Base-by-base conservation (phyloP, 2,888 invertebrate species). In the Drosophila falleni region DNA sequence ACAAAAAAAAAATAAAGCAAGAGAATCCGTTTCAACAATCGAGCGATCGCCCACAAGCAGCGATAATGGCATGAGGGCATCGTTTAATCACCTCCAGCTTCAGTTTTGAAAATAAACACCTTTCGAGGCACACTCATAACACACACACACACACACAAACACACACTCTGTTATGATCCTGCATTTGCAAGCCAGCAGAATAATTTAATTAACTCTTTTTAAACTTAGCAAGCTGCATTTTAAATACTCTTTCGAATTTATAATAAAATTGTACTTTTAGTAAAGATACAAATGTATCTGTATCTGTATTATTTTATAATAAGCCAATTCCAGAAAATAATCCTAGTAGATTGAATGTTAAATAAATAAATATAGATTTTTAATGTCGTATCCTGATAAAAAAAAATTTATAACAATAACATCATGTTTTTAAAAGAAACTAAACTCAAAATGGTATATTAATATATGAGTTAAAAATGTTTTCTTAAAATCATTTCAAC, bases 51-150 rank as follows among this genome's bases (percentile, higher is more conserved):
- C 74, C 78, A 74, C 74, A 78, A 76, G 79, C 78, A 59, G 51
- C 56, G 54, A 41, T 41, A 3, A 23, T 23, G 4, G 49, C 23
- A 60, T 60, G 71, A 77, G 59, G 62, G 68, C 70, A 49, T 51
- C 63, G 73, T 64, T 78, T 77, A 76, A 84, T 82, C 79, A 82
- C 86, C 80, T 77, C 78, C 74, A 72, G 75, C 80, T 65, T 54
- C 69, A 70, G 74, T 66, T 60, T 81, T 78, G 80, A 78, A 87
- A 82, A 75, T 84, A 86, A 84, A 80, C 86, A 82, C 86, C 87
- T 77, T 69, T 16, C 42, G 19, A 29, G 29, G 50, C 29, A 65
- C 53, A 66, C 65, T 58, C 50, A 61, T 35, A 42, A 46, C 61
- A 41, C 51, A 58, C 29, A 51, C 26, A 61, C 51, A 58, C 33